Base-by-base conservation (phyloP, 2,888 invertebrate species). In the Amphimallon solstitiale region DNA sequence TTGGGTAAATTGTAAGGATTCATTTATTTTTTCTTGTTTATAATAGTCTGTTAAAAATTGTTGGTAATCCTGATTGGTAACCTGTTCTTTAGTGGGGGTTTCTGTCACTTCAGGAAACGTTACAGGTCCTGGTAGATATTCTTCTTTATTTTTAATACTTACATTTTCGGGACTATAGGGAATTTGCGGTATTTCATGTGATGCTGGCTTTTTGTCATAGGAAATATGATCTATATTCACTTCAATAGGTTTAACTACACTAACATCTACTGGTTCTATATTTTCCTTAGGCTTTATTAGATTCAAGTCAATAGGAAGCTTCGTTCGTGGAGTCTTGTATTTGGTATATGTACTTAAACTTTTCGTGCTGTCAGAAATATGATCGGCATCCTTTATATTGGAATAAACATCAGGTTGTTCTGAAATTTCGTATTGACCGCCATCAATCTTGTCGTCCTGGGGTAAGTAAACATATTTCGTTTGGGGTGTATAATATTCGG, bases 171-270 rank as follows among this genome's bases (percentile, higher is more conserved):
- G 56, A 0, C 12, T 40, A 10, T 40, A 23, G 1, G 56, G 21
- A 2, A 21, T 43, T 9, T 23, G 19, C 0, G 62, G 49, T 10
- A 37, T 46, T 23, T 45, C 37, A 6, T 54, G 34, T 5, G 52
- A 45, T n/a, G 40, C 6, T n/a, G 34, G 17, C 19, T 64, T 56
- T 34, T 62, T 49, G 23, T 63, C 52, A 29, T 59, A 43, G 9
- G 17, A 14, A 15, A 40, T 17, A 17, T 63, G 51, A 29, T 56
- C 45, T 7, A 72, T 45, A 52, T 72, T 67, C 14, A 72, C 69
- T 29, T 67, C 67, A 5, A 69, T 63, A 0, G 72, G 70, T 52
- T 65, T 70, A n/a, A 70, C 29, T n/a, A 68, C 56, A 38, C 65
- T 65, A 9, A 68, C 64, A 38, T 66, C 66, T 7, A 70, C 9